Evolutionary conservation across 2,113 vertebrate species (phyloP).

Genomic region (Mesembrinibis cayennensis): DNA sequence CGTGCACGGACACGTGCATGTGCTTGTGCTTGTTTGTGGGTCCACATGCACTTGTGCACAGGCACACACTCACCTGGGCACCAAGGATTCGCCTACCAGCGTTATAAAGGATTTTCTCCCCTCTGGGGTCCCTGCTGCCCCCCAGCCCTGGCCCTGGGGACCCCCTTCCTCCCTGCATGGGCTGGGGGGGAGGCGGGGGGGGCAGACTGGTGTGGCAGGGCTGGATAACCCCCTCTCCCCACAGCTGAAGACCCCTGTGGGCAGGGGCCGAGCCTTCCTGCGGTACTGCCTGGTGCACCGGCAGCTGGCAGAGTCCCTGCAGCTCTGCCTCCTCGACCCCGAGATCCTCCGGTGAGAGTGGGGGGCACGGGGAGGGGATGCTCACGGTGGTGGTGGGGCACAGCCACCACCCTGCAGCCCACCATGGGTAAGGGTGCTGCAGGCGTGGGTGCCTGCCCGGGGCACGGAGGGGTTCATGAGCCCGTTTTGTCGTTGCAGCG

Average conservation of each 20-base stretch:
- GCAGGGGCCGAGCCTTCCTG: constrained; percentile 77
- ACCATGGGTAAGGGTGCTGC: neutral
- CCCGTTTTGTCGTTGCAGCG: constrained; percentile 31
- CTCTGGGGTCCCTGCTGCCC: neutral
- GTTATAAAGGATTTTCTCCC: neutral
- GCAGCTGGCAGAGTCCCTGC: constrained; percentile 76
- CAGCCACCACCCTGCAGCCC: neutral
- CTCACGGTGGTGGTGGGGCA: fast-evolving
- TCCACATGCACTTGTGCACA: neutral
- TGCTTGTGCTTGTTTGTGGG: neutral
- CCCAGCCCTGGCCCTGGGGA: neutral
- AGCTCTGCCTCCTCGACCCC: constrained; percentile 74
- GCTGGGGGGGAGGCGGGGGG: fast-evolving
- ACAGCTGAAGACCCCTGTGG: constrained; percentile 74
- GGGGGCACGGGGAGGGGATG: neutral
- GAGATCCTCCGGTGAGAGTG: constrained; percentile 64
- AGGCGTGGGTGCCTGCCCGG: fast-evolving
- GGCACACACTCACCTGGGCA: neutral
- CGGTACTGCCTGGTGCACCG: constrained; percentile 74
- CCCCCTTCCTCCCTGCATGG: neutral
- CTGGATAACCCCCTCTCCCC: neutral
- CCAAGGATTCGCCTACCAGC: fast-evolving
- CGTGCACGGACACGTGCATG: too few species aligned
- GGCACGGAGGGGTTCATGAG: neutral
- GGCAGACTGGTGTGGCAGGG: neutral